Percentiles rank a stretch among this genome's conserved stretches.
Conservation (phyloP, 2,888 invertebrate genomes). For the Drosophila macrothrix region DNA sequence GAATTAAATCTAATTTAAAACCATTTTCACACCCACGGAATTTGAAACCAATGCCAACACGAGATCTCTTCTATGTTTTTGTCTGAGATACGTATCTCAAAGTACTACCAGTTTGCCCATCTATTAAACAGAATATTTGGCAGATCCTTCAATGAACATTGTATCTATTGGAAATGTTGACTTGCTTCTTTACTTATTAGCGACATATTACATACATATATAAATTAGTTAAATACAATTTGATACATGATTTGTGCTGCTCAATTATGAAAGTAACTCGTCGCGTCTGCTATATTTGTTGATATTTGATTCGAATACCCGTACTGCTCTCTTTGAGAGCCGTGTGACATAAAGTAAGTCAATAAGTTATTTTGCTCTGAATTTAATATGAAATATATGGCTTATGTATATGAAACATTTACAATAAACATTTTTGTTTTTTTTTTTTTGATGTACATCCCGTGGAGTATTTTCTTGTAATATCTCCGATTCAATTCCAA, state of each 20-base stretch:
- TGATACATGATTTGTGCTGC: constrained; percentile 58
- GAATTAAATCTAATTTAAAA: neutral
- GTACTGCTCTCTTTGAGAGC: constrained; percentile 14
- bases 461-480: constrained; percentile 34
- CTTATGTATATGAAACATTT: constrained; percentile 62
- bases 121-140: neutral
- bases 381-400: constrained; percentile 61
- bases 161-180: constrained; percentile 13
- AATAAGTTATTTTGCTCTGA: constrained; percentile 50
- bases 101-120: neutral
- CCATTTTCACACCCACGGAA: neutral
- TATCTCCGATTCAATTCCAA: constrained; percentile 43
- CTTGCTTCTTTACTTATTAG: constrained; percentile 37
- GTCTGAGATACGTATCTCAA: constrained; percentile 3
- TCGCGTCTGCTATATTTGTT: constrained; percentile 17
- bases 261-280: constrained; percentile 48
- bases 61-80: neutral
- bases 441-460: constrained; percentile 44
- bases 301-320: constrained; percentile 24
- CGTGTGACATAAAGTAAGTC: constrained; percentile 25
- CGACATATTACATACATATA: constrained; percentile 36
- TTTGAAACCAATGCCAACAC: constrained; percentile 2
- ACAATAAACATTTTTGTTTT: constrained; percentile 46
- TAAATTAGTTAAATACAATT: constrained; percentile 54
- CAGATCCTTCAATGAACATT: neutral